A percentile compares a stretch with the other conserved stretches of the same genome.
These are phyloP conservation scores for Ganaspis brasiliensis DNA, from an alignment of 2,888 invertebrate genomes.

Conservation along the genomic window DNA sequence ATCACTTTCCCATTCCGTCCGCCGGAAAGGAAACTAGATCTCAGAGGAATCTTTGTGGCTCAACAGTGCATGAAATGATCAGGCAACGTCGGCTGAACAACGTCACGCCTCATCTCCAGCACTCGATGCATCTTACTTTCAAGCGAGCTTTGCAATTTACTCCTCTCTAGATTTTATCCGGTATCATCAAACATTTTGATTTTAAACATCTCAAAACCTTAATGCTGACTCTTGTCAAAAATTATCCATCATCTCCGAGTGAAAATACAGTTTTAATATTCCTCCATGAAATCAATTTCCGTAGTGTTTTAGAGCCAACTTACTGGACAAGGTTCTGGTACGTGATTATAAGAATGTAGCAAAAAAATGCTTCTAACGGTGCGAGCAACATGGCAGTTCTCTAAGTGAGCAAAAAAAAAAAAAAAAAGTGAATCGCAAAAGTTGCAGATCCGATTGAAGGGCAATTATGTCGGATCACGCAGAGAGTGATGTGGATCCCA, in stretches of 20 bases:
- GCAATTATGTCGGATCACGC: conserved; percentile 74
- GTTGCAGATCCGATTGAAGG: neutral
- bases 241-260: no score
- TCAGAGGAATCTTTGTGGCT: conserved; percentile 7
- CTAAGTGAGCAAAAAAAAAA: neutral
- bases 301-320: no score
- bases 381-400: neutral
- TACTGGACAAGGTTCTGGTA: no score
- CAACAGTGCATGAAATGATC: conserved; percentile 38
- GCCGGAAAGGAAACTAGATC: conserved; percentile 3
- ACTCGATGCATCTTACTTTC: neutral
- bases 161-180: no score
- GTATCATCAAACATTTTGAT: no score
- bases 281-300: no score
- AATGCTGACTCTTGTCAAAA: no score
- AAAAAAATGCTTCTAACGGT: conserved; percentile 11
- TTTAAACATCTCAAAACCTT: neutral
- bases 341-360: conserved; percentile 17
- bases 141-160: neutral
- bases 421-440: conserved; percentile 19
- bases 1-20: conserved; percentile 36
- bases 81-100: conserved; percentile 25
- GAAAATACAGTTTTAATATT: neutral
- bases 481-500: conserved; percentile 76
- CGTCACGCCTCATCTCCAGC: conserved; percentile 12